A percentile compares a stretch with the other conserved stretches of the same genome.
phyloP scores from a whole-genome alignment of 2,113 vertebrate genomes.

The Chrysochloris asiatica region DNA sequence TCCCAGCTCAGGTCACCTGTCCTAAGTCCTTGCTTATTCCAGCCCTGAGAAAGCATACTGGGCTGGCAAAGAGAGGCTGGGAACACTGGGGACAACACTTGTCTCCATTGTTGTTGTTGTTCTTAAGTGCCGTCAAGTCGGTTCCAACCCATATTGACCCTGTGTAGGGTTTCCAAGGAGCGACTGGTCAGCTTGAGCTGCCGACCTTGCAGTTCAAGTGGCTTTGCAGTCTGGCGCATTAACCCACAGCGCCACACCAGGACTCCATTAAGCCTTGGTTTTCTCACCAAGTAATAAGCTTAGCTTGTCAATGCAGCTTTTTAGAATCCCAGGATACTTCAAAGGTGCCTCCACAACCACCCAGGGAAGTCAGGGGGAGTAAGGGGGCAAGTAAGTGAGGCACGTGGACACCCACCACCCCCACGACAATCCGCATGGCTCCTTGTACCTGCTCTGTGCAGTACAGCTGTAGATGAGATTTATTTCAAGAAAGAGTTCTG shows the following conservation, averaged over 20 bases:
- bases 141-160: no score
- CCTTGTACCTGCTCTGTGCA: not conserved
- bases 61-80: not conserved
- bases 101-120: no score
- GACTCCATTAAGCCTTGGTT: not conserved
- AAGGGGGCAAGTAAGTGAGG: not conserved
- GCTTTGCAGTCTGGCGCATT: no score
- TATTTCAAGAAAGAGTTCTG: not conserved
- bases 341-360: not conserved
- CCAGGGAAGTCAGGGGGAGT: not conserved
- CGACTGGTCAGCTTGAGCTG: no score
- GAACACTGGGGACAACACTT: not conserved
- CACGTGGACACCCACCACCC: not conserved
- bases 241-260: no score
- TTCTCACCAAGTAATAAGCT: constrained; percentile 1
- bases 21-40: not conserved
- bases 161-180: no score
- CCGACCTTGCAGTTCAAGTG: no score
- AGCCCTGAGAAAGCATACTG: not conserved
- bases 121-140: no score
- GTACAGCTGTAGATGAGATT: not conserved
- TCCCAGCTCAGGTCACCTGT: not conserved
- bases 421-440: not conserved
- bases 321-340: not conserved
- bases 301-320: not conserved